Base-by-base conservation (phyloP, 2,797 vertebrate species). In the Picus viridis region DNA sequence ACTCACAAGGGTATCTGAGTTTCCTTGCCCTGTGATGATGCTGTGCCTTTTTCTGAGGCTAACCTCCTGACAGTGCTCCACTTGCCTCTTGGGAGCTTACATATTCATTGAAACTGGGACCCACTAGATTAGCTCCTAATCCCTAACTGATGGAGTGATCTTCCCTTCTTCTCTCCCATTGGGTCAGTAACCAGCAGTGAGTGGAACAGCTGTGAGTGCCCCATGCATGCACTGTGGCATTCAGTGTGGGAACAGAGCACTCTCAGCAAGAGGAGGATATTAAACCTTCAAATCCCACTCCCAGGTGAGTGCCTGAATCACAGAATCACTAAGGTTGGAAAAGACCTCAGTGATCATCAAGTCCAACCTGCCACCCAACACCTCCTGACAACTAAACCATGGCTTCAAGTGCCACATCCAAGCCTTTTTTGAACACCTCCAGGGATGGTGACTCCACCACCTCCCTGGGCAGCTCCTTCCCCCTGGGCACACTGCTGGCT, bases 101-200 rank as follows among this genome's bases (percentile, higher is more conserved):
- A 30, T 56, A 56, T 58, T 74, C 76, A 65, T 7, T 12, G 49
- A 68, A 85, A 62, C 62, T 39, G 74, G 19, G 14, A 80, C 19
- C 69, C 39, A 72, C 32, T 7, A 47, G 41, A 43, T 58, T 41
- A 45, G 7, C 8, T 92, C 47, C 56, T 62, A 88, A 86, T 86
- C 36, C 47, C 29, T 59, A 78, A 81, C 93, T 94, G 83, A 75
- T n/a, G 19, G 47, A 78, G n/a, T 63, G 78, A 69, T 88, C 92
- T 92, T 43, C 56, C 20, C 30, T 75, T 63, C 3, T 72, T 83
- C 56, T 91, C 59, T 91, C 72, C 39, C 22, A 18, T 6, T 81
- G 59, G 4, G 3, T 86, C 72, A 91, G 81, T 74, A 88, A 89
- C 73, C 47, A 65, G 17, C 23, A 75, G 47, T 0, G 1, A 22